Conservation (phyloP, 2,797 vertebrate genomes). For the Poecilia wingei region DNA sequence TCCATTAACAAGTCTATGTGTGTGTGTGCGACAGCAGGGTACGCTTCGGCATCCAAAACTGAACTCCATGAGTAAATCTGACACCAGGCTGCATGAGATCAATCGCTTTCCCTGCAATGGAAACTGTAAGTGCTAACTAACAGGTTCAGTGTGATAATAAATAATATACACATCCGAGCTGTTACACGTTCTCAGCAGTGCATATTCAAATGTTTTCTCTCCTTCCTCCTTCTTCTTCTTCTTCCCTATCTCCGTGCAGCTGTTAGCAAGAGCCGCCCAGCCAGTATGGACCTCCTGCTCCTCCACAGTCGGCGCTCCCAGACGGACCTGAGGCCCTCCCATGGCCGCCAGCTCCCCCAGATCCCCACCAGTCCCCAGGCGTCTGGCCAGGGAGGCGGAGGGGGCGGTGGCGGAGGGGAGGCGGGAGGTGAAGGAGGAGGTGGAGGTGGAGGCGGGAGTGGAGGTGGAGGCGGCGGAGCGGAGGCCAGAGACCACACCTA, state of each 20-base stretch:
- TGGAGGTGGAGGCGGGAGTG: conserved; percentile 23
- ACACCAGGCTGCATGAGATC: conserved; percentile 84
- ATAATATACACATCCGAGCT: conserved; percentile 23
- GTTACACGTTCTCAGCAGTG: conserved; percentile 18
- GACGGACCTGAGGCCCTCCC: conserved; percentile 74
- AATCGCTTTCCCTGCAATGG: conserved; percentile 81
- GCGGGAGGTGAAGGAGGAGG: conserved; percentile 49
- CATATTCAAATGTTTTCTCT: background rate
- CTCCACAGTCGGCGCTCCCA: conserved; percentile 79
- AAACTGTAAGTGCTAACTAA: conserved; percentile 77
- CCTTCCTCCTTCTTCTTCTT: background rate
- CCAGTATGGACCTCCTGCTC: conserved; percentile 84
- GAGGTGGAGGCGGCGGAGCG: conserved; percentile 42
- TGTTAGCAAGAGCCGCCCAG: conserved; percentile 80
- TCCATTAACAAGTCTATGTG: conserved; percentile 33
- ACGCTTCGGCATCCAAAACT: conserved; percentile 80
- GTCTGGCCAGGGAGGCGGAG: conserved; percentile 52
- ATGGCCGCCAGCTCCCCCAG: conserved; percentile 76
- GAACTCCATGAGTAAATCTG: conserved; percentile 85
- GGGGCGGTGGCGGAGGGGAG: conserved; percentile 43
- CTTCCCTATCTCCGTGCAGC: conserved; percentile 52
- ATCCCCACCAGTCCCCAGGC: conserved; percentile 70
- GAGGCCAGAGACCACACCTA: conserved; percentile 78
- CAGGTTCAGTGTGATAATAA: conserved; percentile 30
- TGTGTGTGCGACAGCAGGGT: conserved; percentile 70